A percentile compares a stretch with the other conserved stretches of the same genome.
phyloP scores from a whole-genome alignment of 2,113 vertebrate genomes.

The Triplophysa siluroides region DNA sequence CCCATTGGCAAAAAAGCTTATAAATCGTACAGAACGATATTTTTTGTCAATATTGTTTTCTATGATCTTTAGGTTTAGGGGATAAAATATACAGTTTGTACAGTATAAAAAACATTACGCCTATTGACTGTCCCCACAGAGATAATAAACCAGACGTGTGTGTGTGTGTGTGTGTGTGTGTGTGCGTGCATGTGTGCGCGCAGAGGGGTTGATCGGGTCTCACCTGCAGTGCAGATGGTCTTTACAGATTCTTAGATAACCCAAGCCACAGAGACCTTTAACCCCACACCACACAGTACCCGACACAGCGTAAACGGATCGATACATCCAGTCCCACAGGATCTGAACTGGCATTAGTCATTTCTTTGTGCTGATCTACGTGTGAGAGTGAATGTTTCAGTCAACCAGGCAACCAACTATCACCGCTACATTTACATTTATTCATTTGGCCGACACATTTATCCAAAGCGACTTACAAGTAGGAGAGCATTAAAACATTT shows the following conservation, averaged over 20 bases:
- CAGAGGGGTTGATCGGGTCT: conserved; percentile 42
- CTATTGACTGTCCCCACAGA: too few relatives aligned
- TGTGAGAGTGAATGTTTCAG: conserved; percentile 5
- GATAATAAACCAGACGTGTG: too few relatives aligned
- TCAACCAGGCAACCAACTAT: background rate
- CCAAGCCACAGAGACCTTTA: conserved; percentile 65
- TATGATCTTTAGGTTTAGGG: too few relatives aligned
- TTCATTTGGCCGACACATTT: too few relatives aligned
- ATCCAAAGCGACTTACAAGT: too few relatives aligned
- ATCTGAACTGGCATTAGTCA: conserved; percentile 39
- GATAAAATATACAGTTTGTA: too few relatives aligned
- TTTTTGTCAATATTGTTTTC: too few relatives aligned
- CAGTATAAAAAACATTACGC: too few relatives aligned
- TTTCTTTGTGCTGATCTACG: conserved; percentile 44
- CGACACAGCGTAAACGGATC: conserved; percentile 70
- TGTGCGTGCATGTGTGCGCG: background rate
- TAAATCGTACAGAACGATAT: too few relatives aligned
- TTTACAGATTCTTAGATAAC: conserved; percentile 66
- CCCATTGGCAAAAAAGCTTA: too few relatives aligned
- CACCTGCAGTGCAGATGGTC: conserved; percentile 70
- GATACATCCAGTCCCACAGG: conserved; percentile 65
- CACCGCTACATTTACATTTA: background rate
- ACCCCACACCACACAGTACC: conserved; percentile 64
- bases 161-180: background rate
- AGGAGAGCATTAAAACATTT: too few relatives aligned